Evolutionary conservation across 1,140 invertebrate species (phyloP).

Genomic region (Drosophila nannoptera): DNA sequence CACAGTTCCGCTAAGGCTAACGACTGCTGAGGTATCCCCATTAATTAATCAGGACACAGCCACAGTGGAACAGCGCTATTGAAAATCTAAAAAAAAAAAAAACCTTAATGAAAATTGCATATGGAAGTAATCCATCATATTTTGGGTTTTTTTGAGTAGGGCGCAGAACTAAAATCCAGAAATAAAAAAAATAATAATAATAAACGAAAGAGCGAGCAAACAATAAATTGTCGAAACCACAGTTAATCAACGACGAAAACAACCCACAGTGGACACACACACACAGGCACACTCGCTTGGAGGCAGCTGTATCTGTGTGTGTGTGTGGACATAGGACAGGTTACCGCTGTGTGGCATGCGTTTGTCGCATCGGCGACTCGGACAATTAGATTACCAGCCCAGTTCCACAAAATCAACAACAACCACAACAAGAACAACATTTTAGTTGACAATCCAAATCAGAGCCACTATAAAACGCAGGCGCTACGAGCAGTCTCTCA

Average conservation of each 20-base stretch:
- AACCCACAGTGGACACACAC: constrained; percentile 28
- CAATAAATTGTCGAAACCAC: constrained; percentile 66
- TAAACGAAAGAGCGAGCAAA: constrained; percentile 7
- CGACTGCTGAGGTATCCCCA: background rate
- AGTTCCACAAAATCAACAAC: constrained; percentile 23
- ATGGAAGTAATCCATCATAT: constrained; percentile 78
- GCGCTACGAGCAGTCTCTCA: constrained; percentile 46
- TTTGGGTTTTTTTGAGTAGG: constrained; percentile 44
- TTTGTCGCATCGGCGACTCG: constrained; percentile 51
- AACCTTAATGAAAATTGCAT: constrained; percentile 76
- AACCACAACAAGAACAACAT: constrained; percentile 26
- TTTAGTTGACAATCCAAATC: constrained; percentile 44
- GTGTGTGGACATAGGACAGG: too few relatives aligned
- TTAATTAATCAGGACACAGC: background rate
- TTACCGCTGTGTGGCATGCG: constrained; percentile 26
- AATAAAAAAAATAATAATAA: constrained; percentile 1
- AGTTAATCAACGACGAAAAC: constrained; percentile 71
- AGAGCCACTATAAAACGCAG: constrained; percentile 48
- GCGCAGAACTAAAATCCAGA: constrained; percentile 46
- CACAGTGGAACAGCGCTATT: background rate
- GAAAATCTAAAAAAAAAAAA: constrained; percentile 25
- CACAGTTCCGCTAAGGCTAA: background rate
- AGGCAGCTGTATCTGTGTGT: constrained; percentile 23
- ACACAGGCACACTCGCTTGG: background rate
- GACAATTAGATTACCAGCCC: constrained; percentile 72